Conservation (phyloP, 2,113 vertebrate genomes). For the Xyliphius kryptos region DNA sequence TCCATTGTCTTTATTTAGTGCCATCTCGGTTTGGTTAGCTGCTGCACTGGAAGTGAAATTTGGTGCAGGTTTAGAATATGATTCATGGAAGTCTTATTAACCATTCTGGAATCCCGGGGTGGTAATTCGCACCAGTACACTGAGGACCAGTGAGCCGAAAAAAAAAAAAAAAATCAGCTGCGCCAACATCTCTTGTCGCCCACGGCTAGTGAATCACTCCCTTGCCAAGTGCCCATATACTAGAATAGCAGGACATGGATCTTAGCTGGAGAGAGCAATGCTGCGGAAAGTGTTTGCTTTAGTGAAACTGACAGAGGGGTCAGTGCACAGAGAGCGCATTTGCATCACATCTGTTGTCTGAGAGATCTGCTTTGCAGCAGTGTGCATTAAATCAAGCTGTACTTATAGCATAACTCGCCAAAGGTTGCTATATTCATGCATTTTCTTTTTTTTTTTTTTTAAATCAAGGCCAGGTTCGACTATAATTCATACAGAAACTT, state of each 20-base stretch:
- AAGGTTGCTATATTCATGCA: slow-evolving; percentile 14
- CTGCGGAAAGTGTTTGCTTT: slow-evolving; percentile 33
- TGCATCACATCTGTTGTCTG: slow-evolving; percentile 41
- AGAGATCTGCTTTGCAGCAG: slow-evolving; percentile 24
- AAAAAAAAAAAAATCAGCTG: slow-evolving; percentile 49
- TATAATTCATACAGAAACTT: too few relatives aligned
- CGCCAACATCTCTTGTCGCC: slow-evolving; percentile 41
- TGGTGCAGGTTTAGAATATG: slow-evolving; percentile 32
- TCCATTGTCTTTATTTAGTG: slow-evolving; percentile 31
- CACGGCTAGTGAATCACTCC: slow-evolving; percentile 29
- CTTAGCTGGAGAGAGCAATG: slow-evolving; percentile 35
- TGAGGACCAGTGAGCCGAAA: too few relatives aligned
- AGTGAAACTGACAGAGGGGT: slow-evolving; percentile 38
- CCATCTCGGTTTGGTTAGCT: slow-evolving; percentile 22
- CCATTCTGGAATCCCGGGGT: slow-evolving; percentile 45
- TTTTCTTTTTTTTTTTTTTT: too few relatives aligned
- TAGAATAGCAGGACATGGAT: slow-evolving; percentile 37
- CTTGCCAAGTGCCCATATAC: slow-evolving; percentile 42
- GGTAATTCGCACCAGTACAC: too few relatives aligned
- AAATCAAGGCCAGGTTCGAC: too few relatives aligned
- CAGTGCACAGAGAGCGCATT: slow-evolving; percentile 39
- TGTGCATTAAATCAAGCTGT: slow-evolving; percentile 23
- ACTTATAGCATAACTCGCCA: slow-evolving; percentile 3
- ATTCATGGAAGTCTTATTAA: slow-evolving; percentile 45
- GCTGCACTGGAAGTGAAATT: slow-evolving; percentile 15